Percentiles rank a stretch among this genome's conserved stretches.
phyloP scores from a whole-genome alignment of 2,888 invertebrate species.

The Tiphia femorata region DNA sequence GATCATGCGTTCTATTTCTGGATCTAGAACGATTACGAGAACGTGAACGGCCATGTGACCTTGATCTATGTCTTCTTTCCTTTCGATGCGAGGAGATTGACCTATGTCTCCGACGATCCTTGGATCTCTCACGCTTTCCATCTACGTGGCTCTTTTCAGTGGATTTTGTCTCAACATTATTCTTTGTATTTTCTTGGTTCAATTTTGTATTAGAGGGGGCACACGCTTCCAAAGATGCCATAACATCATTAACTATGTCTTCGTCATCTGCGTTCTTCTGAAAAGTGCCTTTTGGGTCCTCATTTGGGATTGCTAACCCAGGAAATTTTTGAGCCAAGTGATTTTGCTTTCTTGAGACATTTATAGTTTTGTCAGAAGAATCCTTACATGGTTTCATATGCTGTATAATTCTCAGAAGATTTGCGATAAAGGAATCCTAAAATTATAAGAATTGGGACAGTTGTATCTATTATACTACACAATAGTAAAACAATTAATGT shows the following conservation, averaged over 20 bases:
- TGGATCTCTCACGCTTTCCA: slow-evolving; percentile 54
- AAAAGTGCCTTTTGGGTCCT: slow-evolving; percentile 65
- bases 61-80: slow-evolving; percentile 42
- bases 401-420: slow-evolving; percentile 93
- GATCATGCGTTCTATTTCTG: slow-evolving; percentile 37
- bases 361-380: slow-evolving; percentile 41
- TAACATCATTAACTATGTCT: slow-evolving; percentile 81
- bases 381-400: slow-evolving; percentile 84
- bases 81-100: slow-evolving; percentile 42
- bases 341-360: slow-evolving; percentile 67
- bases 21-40: slow-evolving; percentile 42
- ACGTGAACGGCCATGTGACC: slow-evolving; percentile 41
- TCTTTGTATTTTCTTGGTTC: slow-evolving; percentile 32
- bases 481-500: too few relatives aligned
- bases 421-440: slow-evolving; percentile 92
- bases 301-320: slow-evolving; percentile 85
- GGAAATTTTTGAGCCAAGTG: slow-evolving; percentile 81
- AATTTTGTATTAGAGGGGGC: slow-evolving; percentile 76
- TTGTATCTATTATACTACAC: background rate
- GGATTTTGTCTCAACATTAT: slow-evolving; percentile 55
- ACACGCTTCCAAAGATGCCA: slow-evolving; percentile 88
- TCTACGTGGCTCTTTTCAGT: slow-evolving; percentile 39
- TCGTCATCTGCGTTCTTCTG: slow-evolving; percentile 51
- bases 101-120: slow-evolving; percentile 47
- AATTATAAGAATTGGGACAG: slow-evolving; percentile 15